Percentiles rank a stretch among this genome's conserved stretches.
These are phyloP conservation scores for Cassiopea xamachana DNA, from an alignment of 30 jellyfish, hydroid and myxozoan species.

Conservation along the genomic window DNA sequence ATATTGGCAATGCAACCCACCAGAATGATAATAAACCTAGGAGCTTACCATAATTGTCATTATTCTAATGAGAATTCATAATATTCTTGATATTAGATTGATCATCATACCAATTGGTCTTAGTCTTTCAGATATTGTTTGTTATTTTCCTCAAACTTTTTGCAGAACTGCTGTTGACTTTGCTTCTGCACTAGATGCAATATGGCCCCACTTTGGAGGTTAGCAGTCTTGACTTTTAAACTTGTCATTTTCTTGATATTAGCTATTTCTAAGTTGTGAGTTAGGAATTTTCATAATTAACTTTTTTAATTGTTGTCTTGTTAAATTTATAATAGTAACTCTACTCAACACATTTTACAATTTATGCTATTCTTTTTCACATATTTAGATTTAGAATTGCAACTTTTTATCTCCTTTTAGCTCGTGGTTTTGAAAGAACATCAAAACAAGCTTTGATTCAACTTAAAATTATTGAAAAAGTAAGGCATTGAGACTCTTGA, in stretches of 20 bases:
- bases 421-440: conserved; percentile 72
- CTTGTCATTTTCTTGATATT: neutral
- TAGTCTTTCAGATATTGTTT: neutral
- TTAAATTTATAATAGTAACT: no score
- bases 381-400: neutral
- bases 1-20: no score
- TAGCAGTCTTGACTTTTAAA: neutral
- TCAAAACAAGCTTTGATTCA: conserved; percentile 36
- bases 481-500: neutral
- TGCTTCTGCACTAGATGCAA: conserved; percentile 81
- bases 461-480: conserved; percentile 60
- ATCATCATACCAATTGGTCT: neutral
- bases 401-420: conserved; percentile 13
- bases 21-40: no score
- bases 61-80: no score
- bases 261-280: neutral
- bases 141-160: neutral
- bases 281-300: no score
- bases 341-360: no score
- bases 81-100: neutral
- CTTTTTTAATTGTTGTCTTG: no score
- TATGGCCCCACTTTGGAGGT: conserved; percentile 89
- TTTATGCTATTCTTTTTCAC: no score
- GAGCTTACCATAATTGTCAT: no score
- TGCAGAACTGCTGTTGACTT: conserved; percentile 78